Percentiles rank a stretch among this genome's conserved stretches.
Evolutionary conservation across 2,888 invertebrate species (phyloP).

Genomic region (Rotaria sp.): DNA sequence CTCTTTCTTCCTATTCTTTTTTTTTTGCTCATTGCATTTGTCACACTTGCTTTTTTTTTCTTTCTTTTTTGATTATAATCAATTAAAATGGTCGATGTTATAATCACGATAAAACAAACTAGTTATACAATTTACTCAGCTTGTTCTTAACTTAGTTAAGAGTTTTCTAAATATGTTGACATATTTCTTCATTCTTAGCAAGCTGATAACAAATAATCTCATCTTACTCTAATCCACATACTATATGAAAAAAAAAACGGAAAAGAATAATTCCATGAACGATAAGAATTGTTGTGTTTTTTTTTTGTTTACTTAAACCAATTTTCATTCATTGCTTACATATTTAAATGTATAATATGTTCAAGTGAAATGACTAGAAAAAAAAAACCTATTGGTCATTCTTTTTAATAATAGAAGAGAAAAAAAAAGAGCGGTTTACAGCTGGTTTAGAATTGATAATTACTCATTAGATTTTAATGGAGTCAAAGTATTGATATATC

Average conservation of each 20-base stretch:
- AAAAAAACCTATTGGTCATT: not conserved
- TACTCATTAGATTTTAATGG: not conserved
- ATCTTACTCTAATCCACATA: not conserved
- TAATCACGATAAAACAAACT: not conserved
- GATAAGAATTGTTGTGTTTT: not conserved
- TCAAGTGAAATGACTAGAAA: not conserved
- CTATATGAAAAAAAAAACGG: not conserved
- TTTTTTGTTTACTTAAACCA: not conserved
- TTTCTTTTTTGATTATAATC: not conserved
- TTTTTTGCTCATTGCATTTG: not conserved
- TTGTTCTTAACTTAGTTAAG: no score
- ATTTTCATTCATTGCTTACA: no score
- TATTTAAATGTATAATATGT: not conserved
- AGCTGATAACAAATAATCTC: no score
- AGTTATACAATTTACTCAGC: not conserved
- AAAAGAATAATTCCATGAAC: no score
- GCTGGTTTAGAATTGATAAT: not conserved
- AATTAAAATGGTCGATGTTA: not conserved
- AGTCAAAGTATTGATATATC: not conserved
- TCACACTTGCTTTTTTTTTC: not conserved
- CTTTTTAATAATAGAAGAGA: not conserved
- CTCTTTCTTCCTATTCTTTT: not conserved
- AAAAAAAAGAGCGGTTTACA: not conserved
- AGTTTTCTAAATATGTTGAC: no score
- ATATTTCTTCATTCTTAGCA: no score